Conservation (phyloP, 2,888 invertebrate genomes). For the Drosophila rubida region DNA sequence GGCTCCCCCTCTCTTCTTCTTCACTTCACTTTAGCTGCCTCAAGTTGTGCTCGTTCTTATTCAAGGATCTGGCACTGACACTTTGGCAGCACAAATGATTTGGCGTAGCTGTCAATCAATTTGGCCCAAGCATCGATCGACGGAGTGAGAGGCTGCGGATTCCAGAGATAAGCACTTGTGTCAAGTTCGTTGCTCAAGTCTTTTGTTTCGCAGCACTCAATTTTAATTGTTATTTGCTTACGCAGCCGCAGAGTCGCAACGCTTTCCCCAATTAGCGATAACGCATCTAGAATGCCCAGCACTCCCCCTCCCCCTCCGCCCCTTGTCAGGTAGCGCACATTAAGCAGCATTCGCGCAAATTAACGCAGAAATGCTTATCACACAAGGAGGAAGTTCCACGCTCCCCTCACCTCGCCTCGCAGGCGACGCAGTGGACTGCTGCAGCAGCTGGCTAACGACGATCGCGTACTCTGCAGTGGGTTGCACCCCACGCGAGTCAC, state of each 20-base stretch:
- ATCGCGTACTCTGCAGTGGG: constrained; percentile 70
- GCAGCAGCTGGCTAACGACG: constrained; percentile 63
- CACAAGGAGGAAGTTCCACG: constrained; percentile 18
- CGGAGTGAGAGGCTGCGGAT: background rate
- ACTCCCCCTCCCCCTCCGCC: background rate
- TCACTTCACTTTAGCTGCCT: background rate
- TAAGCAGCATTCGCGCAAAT: constrained; percentile 76
- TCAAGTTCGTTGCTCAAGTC: constrained; percentile 48
- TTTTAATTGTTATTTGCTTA: constrained; percentile 72
- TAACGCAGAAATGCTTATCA: constrained; percentile 72
- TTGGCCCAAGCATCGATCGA: constrained; percentile 30
- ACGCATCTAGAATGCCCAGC: constrained; percentile 58
- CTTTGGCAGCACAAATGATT: constrained; percentile 76
- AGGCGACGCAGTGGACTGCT: no score
- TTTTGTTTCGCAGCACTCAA: constrained; percentile 20
- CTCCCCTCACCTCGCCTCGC: background rate
- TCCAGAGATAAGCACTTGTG: constrained; percentile 29
- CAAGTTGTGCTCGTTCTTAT: background rate
- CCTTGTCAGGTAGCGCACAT: constrained; percentile 54
- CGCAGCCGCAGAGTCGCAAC: constrained; percentile 21
- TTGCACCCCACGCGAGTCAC: constrained; percentile 65
- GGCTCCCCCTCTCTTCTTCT: background rate
- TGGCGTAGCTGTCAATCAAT: constrained; percentile 74
- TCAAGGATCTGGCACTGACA: constrained; percentile 51
- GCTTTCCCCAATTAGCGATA: constrained; percentile 78